Percentiles rank a stretch among this genome's conserved stretches.
phyloP scores from a whole-genome alignment of 2,113 vertebrate genomes.

The Natator depressus region DNA sequence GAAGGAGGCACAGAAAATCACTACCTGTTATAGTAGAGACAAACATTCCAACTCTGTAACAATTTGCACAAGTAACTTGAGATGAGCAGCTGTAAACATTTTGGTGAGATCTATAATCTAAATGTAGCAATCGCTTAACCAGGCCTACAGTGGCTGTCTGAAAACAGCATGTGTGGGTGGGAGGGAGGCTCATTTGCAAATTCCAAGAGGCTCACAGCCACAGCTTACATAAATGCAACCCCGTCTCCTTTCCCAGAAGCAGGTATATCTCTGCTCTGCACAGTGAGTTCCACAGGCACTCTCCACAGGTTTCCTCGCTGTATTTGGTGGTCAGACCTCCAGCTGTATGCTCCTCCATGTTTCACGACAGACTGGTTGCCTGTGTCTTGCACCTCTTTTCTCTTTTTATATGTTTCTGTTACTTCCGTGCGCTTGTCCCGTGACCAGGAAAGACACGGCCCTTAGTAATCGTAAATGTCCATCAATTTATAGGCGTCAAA shows the following conservation, averaged over 20 bases:
- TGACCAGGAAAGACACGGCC: background rate
- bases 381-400: background rate
- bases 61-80: background rate
- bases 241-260: background rate
- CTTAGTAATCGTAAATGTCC: background rate
- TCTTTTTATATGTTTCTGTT: background rate
- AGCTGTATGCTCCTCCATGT: background rate
- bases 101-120: background rate
- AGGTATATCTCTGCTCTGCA: background rate
- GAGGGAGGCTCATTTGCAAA: background rate
- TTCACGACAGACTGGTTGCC: background rate
- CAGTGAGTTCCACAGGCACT: too few relatives aligned
- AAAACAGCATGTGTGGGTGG: background rate
- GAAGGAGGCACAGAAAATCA: rapidly evolving
- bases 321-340: background rate
- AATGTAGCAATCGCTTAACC: background rate
- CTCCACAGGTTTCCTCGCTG: background rate
- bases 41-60: rapidly evolving
- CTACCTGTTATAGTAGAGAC: rapidly evolving
- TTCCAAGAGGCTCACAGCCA: background rate
- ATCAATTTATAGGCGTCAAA: background rate
- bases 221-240: background rate
- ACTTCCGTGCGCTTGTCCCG: background rate
- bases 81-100: rapidly evolving
- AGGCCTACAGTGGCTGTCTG: background rate